Evolutionary conservation across 2,888 invertebrate species (phyloP).

Genomic region (Drosophila rellima): DNA sequence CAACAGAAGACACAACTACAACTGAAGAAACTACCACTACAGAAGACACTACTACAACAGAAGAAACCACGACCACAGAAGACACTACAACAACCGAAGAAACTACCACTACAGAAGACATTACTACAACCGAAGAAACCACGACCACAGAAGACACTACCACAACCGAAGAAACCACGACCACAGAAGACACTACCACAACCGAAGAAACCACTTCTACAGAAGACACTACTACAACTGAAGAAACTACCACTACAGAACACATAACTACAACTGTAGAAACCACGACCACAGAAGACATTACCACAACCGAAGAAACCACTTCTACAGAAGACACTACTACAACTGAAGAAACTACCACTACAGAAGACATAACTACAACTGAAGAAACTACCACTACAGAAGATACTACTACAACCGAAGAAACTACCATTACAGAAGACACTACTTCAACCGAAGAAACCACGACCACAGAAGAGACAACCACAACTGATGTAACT

Average conservation of each 20-base stretch:
- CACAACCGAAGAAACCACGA: neutral
- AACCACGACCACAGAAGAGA: neutral
- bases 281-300: neutral
- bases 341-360: neutral
- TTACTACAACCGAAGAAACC: neutral
- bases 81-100: neutral
- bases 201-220: neutral
- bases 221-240: neutral
- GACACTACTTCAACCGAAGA: slow-evolving; percentile 2
- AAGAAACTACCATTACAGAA: neutral
- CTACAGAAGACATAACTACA: neutral
- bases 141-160: neutral
- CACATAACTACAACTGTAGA: neutral
- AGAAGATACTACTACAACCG: neutral
- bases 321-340: neutral
- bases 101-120: neutral
- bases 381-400: neutral
- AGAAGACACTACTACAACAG: neutral
- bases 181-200: neutral
- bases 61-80: neutral
- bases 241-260: neutral
- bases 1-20: neutral
- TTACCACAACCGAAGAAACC: neutral
- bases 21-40: neutral
- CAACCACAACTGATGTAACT: neutral